Conservation (phyloP, 1,140 invertebrate species). For the Helicorthomorpha holstii region DNA sequence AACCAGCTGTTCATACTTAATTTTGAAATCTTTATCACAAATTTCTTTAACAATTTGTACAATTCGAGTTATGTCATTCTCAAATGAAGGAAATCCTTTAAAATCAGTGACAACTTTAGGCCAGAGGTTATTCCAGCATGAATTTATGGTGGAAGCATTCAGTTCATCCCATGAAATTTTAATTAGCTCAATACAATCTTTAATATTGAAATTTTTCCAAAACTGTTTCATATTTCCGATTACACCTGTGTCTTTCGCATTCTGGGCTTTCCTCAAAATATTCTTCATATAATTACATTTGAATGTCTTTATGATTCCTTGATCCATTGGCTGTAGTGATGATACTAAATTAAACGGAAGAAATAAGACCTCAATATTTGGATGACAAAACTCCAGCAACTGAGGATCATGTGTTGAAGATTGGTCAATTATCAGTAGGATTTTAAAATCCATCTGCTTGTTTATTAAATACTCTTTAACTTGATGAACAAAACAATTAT, state of each 20-base stretch:
- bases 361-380: slow-evolving; percentile 11
- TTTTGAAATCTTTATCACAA: no score
- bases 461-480: slow-evolving; percentile 11
- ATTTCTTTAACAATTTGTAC: no score
- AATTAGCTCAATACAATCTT: not conserved
- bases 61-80: no score
- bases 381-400: not conserved
- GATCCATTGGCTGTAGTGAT: slow-evolving; percentile 13
- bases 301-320: slow-evolving; percentile 13
- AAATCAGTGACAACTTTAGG: no score
- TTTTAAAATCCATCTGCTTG: slow-evolving; percentile 13
- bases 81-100: no score
- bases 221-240: not conserved
- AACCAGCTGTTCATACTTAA: no score
- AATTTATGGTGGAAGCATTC: not conserved
- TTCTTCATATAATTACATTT: slow-evolving; percentile 11
- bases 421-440: slow-evolving; percentile 15
- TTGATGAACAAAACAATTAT: slow-evolving; percentile 7
- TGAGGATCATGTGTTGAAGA: slow-evolving; percentile 8
- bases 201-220: not conserved
- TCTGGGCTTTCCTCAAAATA: not conserved
- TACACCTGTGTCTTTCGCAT: not conserved
- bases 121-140: not conserved
- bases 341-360: slow-evolving; percentile 9
- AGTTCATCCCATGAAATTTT: not conserved